A percentile compares a stretch with the other conserved stretches of the same genome.
phyloP scores from a whole-genome alignment of 2,888 invertebrate genomes.

The Platynereis dumerilii region DNA sequence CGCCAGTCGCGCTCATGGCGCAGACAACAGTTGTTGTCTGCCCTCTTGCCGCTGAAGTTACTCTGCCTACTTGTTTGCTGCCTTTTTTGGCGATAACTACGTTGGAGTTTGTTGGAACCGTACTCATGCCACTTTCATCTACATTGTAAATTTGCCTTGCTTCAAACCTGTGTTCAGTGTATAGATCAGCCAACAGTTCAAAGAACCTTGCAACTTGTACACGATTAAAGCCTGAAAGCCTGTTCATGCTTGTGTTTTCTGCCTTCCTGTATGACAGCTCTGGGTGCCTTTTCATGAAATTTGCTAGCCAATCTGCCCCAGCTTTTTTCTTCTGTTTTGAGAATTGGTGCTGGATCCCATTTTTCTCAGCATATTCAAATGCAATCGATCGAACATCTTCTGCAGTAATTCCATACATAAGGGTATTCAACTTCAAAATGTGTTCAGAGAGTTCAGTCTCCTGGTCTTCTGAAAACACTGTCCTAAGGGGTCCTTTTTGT shows the following conservation, averaged over 20 bases:
- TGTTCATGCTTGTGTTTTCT: background rate
- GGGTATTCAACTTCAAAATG: background rate
- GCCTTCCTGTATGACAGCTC: background rate
- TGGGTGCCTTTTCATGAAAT: background rate
- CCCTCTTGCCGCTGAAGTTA: constrained; percentile 16
- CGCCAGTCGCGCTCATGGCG: constrained; percentile 12
- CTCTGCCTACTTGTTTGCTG: constrained; percentile 11
- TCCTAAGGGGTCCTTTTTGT: background rate
- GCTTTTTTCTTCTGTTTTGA: background rate
- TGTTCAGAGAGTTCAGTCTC: background rate
- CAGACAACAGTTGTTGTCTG: constrained; percentile 14
- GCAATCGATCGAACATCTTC: background rate
- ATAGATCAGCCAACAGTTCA: background rate
- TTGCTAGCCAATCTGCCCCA: background rate
- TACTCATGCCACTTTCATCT: constrained; percentile 3
- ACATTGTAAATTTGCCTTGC: background rate
- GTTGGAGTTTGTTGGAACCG: constrained; percentile 8
- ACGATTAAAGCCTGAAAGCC: background rate
- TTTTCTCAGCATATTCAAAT: background rate
- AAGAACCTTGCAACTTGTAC: background rate
- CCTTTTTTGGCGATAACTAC: constrained; percentile 16
- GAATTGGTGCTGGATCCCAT: background rate
- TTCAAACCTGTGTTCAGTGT: background rate
- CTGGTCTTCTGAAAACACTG: background rate
- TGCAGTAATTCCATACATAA: background rate